Percentiles rank a stretch among this genome's conserved stretches.
These are phyloP conservation scores for Galerucella pusilla DNA, from an alignment of 2,888 invertebrate genomes.

Conservation along the genomic window DNA sequence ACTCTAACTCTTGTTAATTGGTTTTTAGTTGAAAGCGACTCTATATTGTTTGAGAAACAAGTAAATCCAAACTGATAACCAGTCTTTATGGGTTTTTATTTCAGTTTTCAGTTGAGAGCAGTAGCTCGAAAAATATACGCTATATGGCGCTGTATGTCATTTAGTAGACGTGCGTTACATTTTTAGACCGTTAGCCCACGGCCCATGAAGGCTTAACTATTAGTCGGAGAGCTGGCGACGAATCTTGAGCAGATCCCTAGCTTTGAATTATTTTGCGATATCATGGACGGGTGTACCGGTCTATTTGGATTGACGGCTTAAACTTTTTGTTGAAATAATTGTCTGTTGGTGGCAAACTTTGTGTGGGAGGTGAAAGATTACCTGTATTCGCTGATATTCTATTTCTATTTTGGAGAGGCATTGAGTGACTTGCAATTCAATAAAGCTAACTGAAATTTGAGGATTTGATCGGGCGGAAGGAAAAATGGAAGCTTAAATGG, in stretches of 20 bases:
- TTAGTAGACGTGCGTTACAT: too few relatives aligned
- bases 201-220: too few relatives aligned
- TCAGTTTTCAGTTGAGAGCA: not conserved
- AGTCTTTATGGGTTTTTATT: not conserved
- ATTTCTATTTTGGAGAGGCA: slow-evolving; percentile 22
- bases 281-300: too few relatives aligned
- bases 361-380: not conserved
- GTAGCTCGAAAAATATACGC: not conserved
- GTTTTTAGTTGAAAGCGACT: slow-evolving; percentile 5
- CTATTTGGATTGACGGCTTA: too few relatives aligned
- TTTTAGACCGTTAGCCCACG: too few relatives aligned
- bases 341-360: not conserved
- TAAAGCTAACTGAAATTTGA: slow-evolving; percentile 29
- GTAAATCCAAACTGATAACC: slow-evolving; percentile 1
- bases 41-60: slow-evolving; percentile 25
- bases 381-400: slow-evolving; percentile 21
- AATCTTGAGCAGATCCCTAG: not conserved
- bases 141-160: not conserved
- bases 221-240: too few relatives aligned
- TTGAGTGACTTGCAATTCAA: slow-evolving; percentile 32
- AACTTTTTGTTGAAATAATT: not conserved
- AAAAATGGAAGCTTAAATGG: slow-evolving; percentile 27
- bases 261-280: too few relatives aligned
- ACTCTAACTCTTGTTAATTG: slow-evolving; percentile 23
- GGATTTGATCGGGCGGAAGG: slow-evolving; percentile 29